Base-by-base conservation (phyloP, 2,113 vertebrate species). In the Semicossyphus pulcher region DNA sequence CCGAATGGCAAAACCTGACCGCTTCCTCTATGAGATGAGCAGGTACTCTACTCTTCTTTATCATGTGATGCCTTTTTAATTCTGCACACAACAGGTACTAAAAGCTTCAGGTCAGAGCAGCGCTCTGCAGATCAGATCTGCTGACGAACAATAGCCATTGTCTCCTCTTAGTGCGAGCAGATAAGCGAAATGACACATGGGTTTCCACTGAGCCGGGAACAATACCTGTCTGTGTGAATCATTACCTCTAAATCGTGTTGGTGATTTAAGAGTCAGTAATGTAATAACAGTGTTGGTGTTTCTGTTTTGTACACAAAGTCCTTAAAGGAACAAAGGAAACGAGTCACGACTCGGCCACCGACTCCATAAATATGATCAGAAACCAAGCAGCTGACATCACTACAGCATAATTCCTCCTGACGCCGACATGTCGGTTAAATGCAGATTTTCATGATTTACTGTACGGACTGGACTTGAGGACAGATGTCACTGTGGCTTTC, bases 11-110 rank as follows among this genome's bases (percentile, higher is more conserved):
- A 98, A 97, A 89, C 95, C 98, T 0, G 98, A 99, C 78, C 92
- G 97, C 31, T 99, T 99, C 91, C 94, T 99, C 83, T 99, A 97
- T 0, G 98, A 99, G 90, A 99, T 99, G 98, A 99, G 98, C 96
- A 96, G 97, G 98, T 99, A 61, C 20, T 25, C 25, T 0, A 7
- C 28, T n/a, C 18, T 49, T 57, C 20, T 14, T 39, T 12, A 31
- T 51, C 7, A 1, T 1, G 1, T 25, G 23, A 7, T 21, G 10
- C 2, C 14, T 20, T 68, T 61, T 45, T 32, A 18, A 48, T 64
- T 58, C 31, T 34, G 21, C 9, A 23, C 42, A 7, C 23, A 62
- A 18, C 51, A 23, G 62, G 28, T 49, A 52, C 45, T 47, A 60
- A 37, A 45, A 2, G 49, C 66, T 51, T 54, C 52, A 25, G 48